Base-by-base conservation (phyloP, 1,140 invertebrate species). In the Tetramorium alpestre region DNA sequence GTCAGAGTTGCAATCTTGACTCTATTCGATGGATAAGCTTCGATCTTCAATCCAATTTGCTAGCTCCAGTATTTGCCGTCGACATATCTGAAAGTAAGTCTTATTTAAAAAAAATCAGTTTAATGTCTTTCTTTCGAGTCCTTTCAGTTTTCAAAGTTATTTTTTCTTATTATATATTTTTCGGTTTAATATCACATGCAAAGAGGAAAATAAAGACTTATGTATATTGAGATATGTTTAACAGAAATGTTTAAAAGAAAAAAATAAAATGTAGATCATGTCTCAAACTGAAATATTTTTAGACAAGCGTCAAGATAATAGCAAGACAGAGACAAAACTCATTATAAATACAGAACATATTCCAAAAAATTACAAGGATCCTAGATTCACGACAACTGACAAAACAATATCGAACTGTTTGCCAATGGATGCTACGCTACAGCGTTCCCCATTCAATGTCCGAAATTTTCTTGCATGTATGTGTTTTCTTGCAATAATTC, bases 11-110 rank as follows among this genome's bases (percentile, higher is more conserved):
- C 58, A 85, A 91, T 1, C 90, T 96, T 3, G 94, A 96, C 84
- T 92, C 92, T 28, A 95, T 96, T 47, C 92, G 86, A 25, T 94
- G 93, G 2, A 93, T 96, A 16, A 96, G 95, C 70, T 96, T 96
- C 85, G 94, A 96, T 87, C 86, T 95, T 10, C 85, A 91, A 18
- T 94, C 88, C 8, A 44, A 75, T 6, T 56, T 88, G 13, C 5
- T 75, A 18, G 67, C 22, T 56, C 88, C 90, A 1, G 7, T 11
- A 18, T 10, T 33, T 73, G 10, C 2, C 2, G 47, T 4, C 4
- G 67, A 38, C 28, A 58, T 82, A 81, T 44, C 75, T 10, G 38
- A 87, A 2, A 5, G 85, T 89, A 41, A 85, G 89, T n/a, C 7
- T 44, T 18, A 25, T 76, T 11, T 58, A 10, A 1, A 76, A 18